Conservation (phyloP, 1,140 invertebrate genomes). For the Triops longicaudatus region DNA sequence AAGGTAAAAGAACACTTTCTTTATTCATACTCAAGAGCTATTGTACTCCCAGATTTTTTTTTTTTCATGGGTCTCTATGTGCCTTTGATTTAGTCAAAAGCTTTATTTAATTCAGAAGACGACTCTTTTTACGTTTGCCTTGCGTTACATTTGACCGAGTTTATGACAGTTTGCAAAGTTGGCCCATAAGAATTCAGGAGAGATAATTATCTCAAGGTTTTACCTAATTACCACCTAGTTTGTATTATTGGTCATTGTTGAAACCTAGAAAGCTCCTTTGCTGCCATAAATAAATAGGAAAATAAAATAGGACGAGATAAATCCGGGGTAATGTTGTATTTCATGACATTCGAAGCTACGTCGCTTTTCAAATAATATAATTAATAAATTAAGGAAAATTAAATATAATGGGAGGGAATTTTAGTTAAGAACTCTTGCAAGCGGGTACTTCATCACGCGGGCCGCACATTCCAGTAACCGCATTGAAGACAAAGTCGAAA, state of each 20-base stretch:
- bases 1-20: slow-evolving; percentile 47
- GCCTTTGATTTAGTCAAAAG: too few species aligned
- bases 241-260: too few species aligned
- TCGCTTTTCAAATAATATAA: neutral
- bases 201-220: too few species aligned
- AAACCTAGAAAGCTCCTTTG: too few species aligned
- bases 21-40: neutral
- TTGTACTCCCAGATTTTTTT: neutral
- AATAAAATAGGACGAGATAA: too few species aligned
- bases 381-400: neutral
- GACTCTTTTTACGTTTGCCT: too few species aligned
- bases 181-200: too few species aligned
- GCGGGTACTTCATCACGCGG: neutral
- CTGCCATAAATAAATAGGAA: too few species aligned
- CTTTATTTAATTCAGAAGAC: too few species aligned
- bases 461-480: neutral
- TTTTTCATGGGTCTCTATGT: neutral
- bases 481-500: neutral
- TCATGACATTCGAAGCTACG: neutral
- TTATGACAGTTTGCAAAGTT: too few species aligned
- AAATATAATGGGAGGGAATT: neutral
- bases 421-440: neutral
- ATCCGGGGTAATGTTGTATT: neutral
- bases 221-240: too few species aligned
- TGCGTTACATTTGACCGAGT: too few species aligned